Evolutionary conservation across 2,888 invertebrate genomes (phyloP), one percentile per base, ranked within the genome.

Genomic region (Tineola bisselliella): DNA sequence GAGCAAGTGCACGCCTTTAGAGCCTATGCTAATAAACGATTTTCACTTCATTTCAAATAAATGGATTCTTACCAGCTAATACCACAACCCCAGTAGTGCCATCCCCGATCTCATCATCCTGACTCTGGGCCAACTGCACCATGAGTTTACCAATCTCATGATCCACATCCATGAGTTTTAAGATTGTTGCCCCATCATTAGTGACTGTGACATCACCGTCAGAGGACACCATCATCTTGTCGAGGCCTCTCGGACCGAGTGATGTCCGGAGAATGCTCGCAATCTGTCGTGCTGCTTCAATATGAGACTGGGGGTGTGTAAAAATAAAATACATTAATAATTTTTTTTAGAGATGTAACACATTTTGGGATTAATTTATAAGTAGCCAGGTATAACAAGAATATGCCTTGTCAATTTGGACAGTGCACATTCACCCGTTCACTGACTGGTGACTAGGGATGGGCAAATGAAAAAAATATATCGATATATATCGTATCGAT

Each of bases 71-170:
- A 73, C 90, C 92, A 65, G 92, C 92, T 63, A 92, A 74, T 0
- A 92, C 92, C 15, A 99, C 99, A 67, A 99, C 99, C 11, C 99
- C 99, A 8, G 99, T 99, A 0, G 99, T 99, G 58, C 99, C 99
- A 87, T 99, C 99, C 44, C 99, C 99, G 70, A 99, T 98, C 88
- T 99, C 99, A 87, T 99, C 98, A 78, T 99, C 99, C 81, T 99
- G 99, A 62, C 98, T 98, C 81, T 99, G 98, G 25, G 98, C 97
- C 63, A 99, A 82, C 77, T 99, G 97, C 19, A 99, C 99, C 91
- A 99, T 92, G 59, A 99, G 88, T 79, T 98, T 99, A 43, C 97
- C 99, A 68, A 99, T 96, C 89, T 98, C 95, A 77, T 99, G 98
- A 30, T 99, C 98, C 6, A 99, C 97, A 77, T 99, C 99, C 99